Evolutionary conservation across 1,140 invertebrate species (phyloP).

Genomic region (Aphidius gifuensis): DNA sequence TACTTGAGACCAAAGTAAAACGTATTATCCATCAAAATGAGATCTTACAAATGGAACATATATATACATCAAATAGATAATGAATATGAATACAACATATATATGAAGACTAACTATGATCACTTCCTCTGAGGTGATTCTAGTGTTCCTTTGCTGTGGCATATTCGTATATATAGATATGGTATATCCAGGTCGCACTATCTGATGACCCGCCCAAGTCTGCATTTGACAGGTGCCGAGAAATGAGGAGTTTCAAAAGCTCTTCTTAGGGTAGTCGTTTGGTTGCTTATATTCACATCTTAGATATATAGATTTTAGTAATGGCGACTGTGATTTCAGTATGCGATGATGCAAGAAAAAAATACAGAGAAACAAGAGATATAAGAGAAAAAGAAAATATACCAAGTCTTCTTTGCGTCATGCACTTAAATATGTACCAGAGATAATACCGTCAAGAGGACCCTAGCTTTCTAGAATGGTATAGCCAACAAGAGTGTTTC

Average conservation of each 20-base stretch:
- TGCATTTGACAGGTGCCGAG: constrained; percentile 52
- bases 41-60: too few species aligned
- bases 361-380: constrained; percentile 12
- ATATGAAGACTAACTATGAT: too few species aligned
- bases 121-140: too few species aligned
- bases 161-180: background rate
- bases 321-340: constrained; percentile 19
- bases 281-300: background rate
- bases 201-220: constrained; percentile 55
- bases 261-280: constrained; percentile 16
- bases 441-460: constrained; percentile 52
- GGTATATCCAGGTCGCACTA: constrained; percentile 38
- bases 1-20: too few species aligned
- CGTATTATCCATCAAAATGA: too few species aligned
- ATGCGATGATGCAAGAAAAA: constrained; percentile 11
- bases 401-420: constrained; percentile 47
- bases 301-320: background rate
- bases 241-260: constrained; percentile 49
- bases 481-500: constrained; percentile 43
- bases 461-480: constrained; percentile 29
- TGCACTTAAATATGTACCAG: constrained; percentile 54
- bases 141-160: too few species aligned
- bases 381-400: constrained; percentile 11
- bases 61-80: too few species aligned
- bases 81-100: too few species aligned